Percentiles rank a stretch among this genome's conserved stretches.
Conservation (phyloP, 2,888 invertebrate genomes). For the Oegoconia quadripuncta region DNA sequence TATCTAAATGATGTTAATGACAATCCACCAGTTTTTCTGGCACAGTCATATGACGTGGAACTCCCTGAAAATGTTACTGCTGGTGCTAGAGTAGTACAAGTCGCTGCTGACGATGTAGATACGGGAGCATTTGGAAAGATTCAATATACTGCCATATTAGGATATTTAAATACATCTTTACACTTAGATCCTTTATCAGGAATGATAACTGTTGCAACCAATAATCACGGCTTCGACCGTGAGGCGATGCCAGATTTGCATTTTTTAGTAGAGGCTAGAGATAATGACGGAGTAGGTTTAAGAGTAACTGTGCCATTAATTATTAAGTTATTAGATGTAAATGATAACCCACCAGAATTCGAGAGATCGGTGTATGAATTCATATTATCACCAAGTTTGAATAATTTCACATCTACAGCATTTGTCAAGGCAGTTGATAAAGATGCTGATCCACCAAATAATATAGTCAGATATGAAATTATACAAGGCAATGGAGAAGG, state of each 20-base stretch:
- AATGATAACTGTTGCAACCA: slow-evolving; percentile 87
- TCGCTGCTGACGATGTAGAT: slow-evolving; percentile 91
- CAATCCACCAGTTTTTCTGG: slow-evolving; percentile 89
- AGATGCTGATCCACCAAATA: slow-evolving; percentile 91
- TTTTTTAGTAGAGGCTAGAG: slow-evolving; percentile 91
- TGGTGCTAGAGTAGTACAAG: slow-evolving; percentile 85
- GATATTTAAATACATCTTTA: slow-evolving; percentile 88
- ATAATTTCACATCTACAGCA: slow-evolving; percentile 87
- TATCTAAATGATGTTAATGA: slow-evolving; percentile 93
- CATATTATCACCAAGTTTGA: slow-evolving; percentile 85
- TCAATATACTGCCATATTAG: slow-evolving; percentile 87
- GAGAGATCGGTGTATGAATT: slow-evolving; percentile 89
- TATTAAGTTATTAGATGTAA: slow-evolving; percentile 87
- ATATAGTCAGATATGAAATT: slow-evolving; percentile 90
- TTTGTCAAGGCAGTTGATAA: slow-evolving; percentile 90
- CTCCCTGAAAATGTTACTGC: slow-evolving; percentile 90
- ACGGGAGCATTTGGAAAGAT: slow-evolving; percentile 87
- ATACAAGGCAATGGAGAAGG: slow-evolving; percentile 87
- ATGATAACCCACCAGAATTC: slow-evolving; percentile 93
- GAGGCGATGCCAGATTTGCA: slow-evolving; percentile 88
- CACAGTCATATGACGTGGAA: slow-evolving; percentile 85
- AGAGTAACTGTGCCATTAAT: slow-evolving; percentile 85
- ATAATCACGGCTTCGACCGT: slow-evolving; percentile 88
- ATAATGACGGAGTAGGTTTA: slow-evolving; percentile 90
- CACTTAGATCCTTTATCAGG: slow-evolving; percentile 88